Evolutionary conservation across 2,113 vertebrate species (phyloP), one percentile per base, ranked within the genome.

Genomic region (Sorex araneus): DNA sequence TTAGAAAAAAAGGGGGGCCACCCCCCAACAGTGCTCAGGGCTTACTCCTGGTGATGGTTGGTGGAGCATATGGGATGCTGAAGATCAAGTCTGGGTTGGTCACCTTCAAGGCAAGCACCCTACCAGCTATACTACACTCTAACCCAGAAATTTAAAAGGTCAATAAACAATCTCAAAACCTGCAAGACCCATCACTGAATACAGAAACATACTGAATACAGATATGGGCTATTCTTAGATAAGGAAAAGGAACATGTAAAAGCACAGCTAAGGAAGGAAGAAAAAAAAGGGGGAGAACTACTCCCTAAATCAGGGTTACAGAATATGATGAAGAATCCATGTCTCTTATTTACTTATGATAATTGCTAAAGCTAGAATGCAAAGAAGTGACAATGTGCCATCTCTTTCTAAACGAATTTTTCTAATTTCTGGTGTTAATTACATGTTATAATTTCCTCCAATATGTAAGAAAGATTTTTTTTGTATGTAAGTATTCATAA

Each of bases 321-420:
- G 54, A 89, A 76, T 40, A 92, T 10, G 36, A 34, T 63, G 21
- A 87, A 88, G 73, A 67, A 77, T 11, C 18, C 34, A 63, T 21
- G 67, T 47, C 45, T 13, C 28, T 94, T 83, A 94, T 32, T 91
- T 90, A 75, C 34, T 93, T 86, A 69, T 0, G 76, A 54, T 78
- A 34, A 86, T 92, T 91, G 70, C 67, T 94, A 94, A 94, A 94
- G 80, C 30, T 80, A 94, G 54, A 64, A 94, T 28, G 80, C 83
- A 97, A 97, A 96, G 64, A 96, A 89, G 69, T 95, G 90, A 97
- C 45, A 92, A 25, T 86, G 83, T 95, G 89, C 78, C 96, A 96
- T 96, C 73, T 96, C 97, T 77, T 96, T 87, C 54, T 79, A 89
- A 94, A 91, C 60, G 70, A 60, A 18, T 77, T 90, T 60, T 85